Conservation (phyloP, 2,113 vertebrate genomes). For the Promerops cafer region DNA sequence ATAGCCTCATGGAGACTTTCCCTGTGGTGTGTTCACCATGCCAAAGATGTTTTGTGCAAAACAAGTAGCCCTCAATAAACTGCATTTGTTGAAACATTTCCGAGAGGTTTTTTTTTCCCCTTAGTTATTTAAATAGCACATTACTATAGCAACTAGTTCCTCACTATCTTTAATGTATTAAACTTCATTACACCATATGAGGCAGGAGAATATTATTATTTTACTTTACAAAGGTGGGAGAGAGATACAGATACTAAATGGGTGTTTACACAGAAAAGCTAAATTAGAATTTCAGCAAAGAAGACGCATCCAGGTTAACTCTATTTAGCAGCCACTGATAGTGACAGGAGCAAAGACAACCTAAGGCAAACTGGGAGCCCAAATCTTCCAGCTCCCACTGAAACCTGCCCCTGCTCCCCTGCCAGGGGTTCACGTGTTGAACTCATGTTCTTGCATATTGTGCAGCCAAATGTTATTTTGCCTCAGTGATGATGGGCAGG, state of each 20-base stretch:
- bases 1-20: not conserved
- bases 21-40: rapidly evolving
- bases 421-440: rapidly evolving
- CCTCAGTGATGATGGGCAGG: not conserved
- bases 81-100: not conserved
- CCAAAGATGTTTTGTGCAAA: not conserved
- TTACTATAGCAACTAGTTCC: slow-evolving; percentile 57
- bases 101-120: not conserved
- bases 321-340: not conserved
- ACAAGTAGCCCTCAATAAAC: not conserved
- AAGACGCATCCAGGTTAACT: rapidly evolving
- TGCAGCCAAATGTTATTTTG: not conserved
- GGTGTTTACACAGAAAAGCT: not conserved
- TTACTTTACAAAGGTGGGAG: slow-evolving; percentile 13
- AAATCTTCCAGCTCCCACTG: not conserved
- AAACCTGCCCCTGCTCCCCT: not conserved
- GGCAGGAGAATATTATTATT: slow-evolving; percentile 26
- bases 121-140: slow-evolving; percentile 47
- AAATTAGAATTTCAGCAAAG: not conserved
- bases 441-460: rapidly evolving
- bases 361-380: not conserved
- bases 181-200: slow-evolving; percentile 8
- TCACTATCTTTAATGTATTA: slow-evolving; percentile 31
- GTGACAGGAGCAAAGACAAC: not conserved
- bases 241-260: not conserved